Evolutionary conservation across 2,113 vertebrate species (phyloP), one percentile per base, ranked within the genome.

Genomic region (Pardalotus punctatus): DNA sequence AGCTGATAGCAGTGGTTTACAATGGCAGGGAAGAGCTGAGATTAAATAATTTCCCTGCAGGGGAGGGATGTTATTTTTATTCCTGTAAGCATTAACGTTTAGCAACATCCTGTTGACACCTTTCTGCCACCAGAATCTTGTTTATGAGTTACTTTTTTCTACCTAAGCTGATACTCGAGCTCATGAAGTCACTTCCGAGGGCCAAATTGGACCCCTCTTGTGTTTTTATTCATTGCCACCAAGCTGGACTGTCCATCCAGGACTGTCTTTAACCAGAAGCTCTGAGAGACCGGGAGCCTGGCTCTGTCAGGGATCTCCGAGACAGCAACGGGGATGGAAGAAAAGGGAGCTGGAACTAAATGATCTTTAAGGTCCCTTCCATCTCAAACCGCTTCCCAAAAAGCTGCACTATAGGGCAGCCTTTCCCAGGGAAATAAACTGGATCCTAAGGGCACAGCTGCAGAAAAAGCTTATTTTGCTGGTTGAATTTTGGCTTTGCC

Each of bases 11-110:
- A 0, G 54, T 27, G 85, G 51, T 90, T 93, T 58, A 94, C 96
- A 96, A 88, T 96, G 93, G 93, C 86, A 66, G 79, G 92, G 94
- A 86, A 96, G 96, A 90, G 90, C 90, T 93, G 43, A 67, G 90
- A 94, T 96, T 58, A 92, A 96, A 96, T 91, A 93, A 86, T 93
- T 96, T 96, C 95, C 90, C 96, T 71, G 76, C 95, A 93, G 94
- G 83, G 93, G 82, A 62, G 25, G 71, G 79, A 82, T 96, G 96
- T 96, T 97, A 97, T 97, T 97, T 96, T 96, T 97, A 45, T 92
- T 93, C 85, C 60, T 95, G 62, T 88, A 33, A 90, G 79, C 36
- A 9, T 74, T 71, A 83, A 35, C 24, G 5, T 96, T 81, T 27
- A 88, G 88, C 88, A 56, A 4, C 90, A 94, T 95, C 94, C 95